These are phyloP conservation scores for Iselma pallidipennis DNA, from an alignment of 2,888 invertebrate genomes.

Conservation along the genomic window DNA sequence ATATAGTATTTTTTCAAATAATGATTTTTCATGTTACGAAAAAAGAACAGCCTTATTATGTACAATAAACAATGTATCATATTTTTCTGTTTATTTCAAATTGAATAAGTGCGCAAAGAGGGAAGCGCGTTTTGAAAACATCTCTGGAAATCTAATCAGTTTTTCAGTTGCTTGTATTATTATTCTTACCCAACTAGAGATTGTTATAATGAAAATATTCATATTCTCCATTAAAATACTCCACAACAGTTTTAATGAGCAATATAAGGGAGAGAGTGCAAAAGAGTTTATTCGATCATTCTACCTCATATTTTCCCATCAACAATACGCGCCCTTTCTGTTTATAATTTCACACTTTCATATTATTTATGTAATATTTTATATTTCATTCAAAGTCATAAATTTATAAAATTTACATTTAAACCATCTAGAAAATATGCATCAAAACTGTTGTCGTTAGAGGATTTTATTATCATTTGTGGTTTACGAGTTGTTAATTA, in stretches of 20 bases:
- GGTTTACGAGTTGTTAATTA: slow-evolving; percentile 10
- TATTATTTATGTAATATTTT: not conserved
- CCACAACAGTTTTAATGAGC: not conserved
- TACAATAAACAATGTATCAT: no score
- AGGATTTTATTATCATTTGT: not conserved
- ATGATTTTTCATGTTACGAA: no score
- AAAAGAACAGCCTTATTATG: no score
- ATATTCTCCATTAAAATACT: not conserved
- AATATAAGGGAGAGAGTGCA: not conserved
- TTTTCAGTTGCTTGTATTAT: no score
- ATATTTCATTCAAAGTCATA: not conserved
- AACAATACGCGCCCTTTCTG: not conserved
- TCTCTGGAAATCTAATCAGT: no score
- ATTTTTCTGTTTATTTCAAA: no score
- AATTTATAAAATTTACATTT: not conserved
- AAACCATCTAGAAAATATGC: no score
- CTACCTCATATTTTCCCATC: not conserved
- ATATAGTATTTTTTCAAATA: no score
- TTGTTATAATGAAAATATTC: not conserved
- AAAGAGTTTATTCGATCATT: not conserved
- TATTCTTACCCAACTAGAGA: not conserved
- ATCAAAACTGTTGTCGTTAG: not conserved
- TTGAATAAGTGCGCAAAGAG: no score
- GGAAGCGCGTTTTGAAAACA: no score
- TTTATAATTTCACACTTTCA: not conserved